These are phyloP conservation scores for Benitochromis conjunctus DNA, from an alignment of 2,113 vertebrate genomes.

Conservation along the genomic window DNA sequence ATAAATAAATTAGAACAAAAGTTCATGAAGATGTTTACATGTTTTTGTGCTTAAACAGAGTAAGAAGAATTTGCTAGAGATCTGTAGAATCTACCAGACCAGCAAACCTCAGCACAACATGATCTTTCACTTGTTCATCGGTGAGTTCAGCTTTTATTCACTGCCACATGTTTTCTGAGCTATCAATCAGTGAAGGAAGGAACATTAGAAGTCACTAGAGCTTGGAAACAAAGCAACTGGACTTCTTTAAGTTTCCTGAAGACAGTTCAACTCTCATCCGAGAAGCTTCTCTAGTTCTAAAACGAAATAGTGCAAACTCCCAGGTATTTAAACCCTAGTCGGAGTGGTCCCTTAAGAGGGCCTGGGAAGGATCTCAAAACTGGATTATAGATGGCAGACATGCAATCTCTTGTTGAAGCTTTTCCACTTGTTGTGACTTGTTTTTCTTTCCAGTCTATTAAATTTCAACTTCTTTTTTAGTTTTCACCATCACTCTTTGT, in stretches of 20 bases:
- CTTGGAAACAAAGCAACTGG: background rate
- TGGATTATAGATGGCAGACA: background rate
- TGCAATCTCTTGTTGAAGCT: background rate
- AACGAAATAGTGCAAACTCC: background rate
- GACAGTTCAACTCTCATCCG: background rate
- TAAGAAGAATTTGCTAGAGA: background rate
- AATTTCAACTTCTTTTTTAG: background rate
- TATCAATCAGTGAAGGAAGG: fast-evolving
- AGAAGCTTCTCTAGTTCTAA: background rate
- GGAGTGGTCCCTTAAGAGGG: background rate
- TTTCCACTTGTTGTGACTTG: conserved; percentile 40
- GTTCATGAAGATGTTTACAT: background rate
- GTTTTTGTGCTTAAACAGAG: background rate
- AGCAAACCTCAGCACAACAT: background rate
- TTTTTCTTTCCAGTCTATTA: background rate
- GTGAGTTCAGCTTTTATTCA: conserved; percentile 18
- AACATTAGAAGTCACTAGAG: background rate
- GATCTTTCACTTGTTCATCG: conserved; percentile 18
- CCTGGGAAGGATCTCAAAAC: background rate
- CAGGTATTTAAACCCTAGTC: background rate
- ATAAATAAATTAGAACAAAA: background rate
- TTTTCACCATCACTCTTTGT: background rate
- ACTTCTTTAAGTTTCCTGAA: background rate
- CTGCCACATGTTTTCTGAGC: background rate
- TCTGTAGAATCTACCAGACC: background rate